Evolutionary conservation across 2,888 invertebrate species (phyloP).

Genomic region (Heliconius ethilla): DNA sequence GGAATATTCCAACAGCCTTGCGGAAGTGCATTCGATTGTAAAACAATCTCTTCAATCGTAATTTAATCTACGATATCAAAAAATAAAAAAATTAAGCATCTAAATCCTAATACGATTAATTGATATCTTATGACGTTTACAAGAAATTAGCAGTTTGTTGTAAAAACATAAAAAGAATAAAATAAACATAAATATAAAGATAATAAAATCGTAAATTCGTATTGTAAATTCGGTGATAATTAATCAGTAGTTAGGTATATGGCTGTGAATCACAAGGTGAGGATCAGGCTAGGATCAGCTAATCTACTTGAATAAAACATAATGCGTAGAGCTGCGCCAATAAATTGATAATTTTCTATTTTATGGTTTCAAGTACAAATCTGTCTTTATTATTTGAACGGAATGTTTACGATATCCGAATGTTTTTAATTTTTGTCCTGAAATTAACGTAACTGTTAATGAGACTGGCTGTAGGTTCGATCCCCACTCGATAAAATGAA

Average conservation of each 20-base stretch:
- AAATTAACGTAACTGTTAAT: no score
- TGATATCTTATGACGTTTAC: neutral
- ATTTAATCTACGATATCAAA: neutral
- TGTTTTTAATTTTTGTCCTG: no score
- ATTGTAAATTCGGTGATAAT: slow-evolving; percentile 7
- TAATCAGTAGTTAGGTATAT: neutral
- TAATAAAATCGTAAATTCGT: slow-evolving; percentile 1
- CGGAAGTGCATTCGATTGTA: neutral
- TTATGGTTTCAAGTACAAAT: slow-evolving; percentile 1
- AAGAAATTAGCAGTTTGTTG: neutral
- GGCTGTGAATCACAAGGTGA: neutral
- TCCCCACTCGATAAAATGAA: no score
- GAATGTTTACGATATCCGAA: no score
- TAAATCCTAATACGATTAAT: neutral
- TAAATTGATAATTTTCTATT: slow-evolving; percentile 10
- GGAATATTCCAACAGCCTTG: neutral
- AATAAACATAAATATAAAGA: neutral
- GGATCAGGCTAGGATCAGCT: neutral
- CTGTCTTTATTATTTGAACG: neutral
- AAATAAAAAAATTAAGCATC: neutral
- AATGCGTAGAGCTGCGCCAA: neutral
- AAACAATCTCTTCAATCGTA: neutral
- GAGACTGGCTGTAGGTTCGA: no score
- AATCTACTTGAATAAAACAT: neutral
- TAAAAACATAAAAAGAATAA: slow-evolving; percentile 9